phyloP scores from a whole-genome alignment of 1,140 invertebrate genomes.

The Anoplolepis gracilipes region DNA sequence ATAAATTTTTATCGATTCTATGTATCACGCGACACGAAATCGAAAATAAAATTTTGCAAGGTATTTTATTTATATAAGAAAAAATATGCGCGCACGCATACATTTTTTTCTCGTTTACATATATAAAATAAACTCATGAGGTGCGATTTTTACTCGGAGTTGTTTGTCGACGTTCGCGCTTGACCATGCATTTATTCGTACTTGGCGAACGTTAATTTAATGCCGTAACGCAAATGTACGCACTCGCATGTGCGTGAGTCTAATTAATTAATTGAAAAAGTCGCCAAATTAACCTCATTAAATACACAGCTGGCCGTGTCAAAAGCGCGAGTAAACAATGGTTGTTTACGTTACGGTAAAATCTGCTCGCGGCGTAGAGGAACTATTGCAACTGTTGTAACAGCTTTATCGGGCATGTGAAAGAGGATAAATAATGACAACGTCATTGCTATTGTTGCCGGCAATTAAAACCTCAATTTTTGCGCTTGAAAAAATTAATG shows the following conservation, averaged over 20 bases:
- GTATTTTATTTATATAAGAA: conserved; percentile 4
- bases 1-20: background rate
- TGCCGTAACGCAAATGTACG: background rate
- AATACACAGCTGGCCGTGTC: background rate
- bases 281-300: conserved; percentile 32
- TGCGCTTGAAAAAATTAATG: conserved; percentile 20
- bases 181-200: background rate
- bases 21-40: conserved; percentile 15
- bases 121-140: conserved; percentile 42
- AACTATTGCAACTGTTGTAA: background rate
- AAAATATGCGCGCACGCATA: background rate
- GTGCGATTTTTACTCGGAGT: background rate
- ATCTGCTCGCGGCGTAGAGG: background rate
- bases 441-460: background rate
- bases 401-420: background rate
- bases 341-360: background rate
- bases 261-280: conserved; percentile 45
- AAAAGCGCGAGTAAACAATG: background rate
- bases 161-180: background rate
- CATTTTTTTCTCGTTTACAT: background rate
- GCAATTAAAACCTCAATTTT: background rate
- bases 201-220: background rate
- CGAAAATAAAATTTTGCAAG: background rate
- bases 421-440: conserved; percentile 25
- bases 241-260: background rate